Evolutionary conservation across 2,888 invertebrate genomes (phyloP).

Genomic region (Osedax frankpressi): DNA sequence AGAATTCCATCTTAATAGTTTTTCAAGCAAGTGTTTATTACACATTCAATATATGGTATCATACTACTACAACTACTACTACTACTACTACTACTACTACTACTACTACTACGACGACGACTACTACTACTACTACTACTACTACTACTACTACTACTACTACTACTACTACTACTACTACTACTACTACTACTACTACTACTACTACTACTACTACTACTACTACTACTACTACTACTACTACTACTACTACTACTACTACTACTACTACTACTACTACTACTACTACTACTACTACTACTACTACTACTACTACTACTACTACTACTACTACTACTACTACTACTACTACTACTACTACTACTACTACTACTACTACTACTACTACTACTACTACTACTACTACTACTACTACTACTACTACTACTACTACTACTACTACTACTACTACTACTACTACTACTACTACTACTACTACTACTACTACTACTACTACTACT

Average conservation of each 20-base stretch:
- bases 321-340: background rate
- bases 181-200: background rate
- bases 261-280: background rate
- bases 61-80: conserved; percentile 1
- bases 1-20: no score
- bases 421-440: background rate
- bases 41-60: no score
- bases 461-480: background rate
- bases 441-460: background rate
- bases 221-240: background rate
- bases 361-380: background rate
- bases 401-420: background rate
- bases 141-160: background rate
- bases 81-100: background rate
- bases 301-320: background rate
- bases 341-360: background rate
- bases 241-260: background rate
- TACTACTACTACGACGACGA: conserved; percentile 2
- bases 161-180: background rate
- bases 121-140: background rate
- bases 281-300: background rate
- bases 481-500: background rate
- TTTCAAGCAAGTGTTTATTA: no score
- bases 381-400: background rate
- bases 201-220: background rate